Evolutionary conservation across 2,113 vertebrate genomes (phyloP).

Genomic region (Trachemys scripta): DNA sequence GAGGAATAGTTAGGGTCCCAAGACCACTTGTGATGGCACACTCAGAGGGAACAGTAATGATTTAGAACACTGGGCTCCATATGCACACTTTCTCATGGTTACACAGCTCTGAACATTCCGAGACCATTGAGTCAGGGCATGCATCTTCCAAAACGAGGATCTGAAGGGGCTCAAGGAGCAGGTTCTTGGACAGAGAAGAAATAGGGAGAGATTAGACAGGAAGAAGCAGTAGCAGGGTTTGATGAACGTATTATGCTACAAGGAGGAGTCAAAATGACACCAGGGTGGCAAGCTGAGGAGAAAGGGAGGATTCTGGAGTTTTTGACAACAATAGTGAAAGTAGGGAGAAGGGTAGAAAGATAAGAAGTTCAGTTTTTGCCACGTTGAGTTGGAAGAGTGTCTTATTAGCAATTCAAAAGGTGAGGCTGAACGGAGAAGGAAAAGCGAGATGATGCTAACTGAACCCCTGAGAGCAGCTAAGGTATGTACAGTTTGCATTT

Average conservation of each 20-base stretch:
- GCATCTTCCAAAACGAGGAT: neutral
- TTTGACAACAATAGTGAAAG: neutral
- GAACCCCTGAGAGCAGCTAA: neutral
- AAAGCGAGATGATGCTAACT: neutral
- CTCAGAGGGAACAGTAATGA: rapidly evolving
- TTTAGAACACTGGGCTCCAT: neutral
- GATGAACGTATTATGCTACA: neutral
- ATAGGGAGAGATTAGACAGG: neutral
- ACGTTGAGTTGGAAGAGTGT: neutral
- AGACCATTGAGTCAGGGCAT: neutral
- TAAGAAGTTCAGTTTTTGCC: neutral
- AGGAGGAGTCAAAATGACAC: neutral
- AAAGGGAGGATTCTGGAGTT: neutral
- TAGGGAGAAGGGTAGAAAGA: neutral
- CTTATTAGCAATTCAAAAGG: neutral
- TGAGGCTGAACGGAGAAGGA: neutral
- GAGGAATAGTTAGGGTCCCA: neutral
- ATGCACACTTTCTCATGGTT: neutral
- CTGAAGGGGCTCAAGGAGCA: constrained; percentile 12
- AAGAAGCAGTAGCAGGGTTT: neutral
- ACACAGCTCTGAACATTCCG: rapidly evolving
- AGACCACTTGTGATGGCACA: neutral
- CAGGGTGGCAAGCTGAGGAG: neutral
- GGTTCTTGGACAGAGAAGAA: constrained; percentile 20
- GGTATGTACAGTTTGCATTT: neutral